Percentiles rank a stretch among this genome's conserved stretches.
phyloP scores from a whole-genome alignment of 2,888 invertebrate genomes.

The Drosophila cognata region DNA sequence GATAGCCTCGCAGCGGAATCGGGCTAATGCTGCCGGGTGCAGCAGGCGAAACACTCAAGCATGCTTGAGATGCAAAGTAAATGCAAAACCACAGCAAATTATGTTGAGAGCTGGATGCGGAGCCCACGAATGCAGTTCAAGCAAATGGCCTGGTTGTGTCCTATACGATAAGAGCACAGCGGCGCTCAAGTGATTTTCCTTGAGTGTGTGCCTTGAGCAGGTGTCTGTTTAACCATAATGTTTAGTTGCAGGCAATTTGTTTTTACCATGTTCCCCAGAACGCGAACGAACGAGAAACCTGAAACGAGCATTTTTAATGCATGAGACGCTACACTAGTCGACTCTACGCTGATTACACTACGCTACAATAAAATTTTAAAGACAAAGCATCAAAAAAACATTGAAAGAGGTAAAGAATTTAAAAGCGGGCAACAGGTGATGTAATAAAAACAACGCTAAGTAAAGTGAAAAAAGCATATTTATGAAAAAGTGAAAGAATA shows the following conservation, averaged over 20 bases:
- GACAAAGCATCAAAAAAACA: background rate
- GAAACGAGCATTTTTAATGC: constrained; percentile 42
- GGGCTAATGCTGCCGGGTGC: constrained; percentile 50
- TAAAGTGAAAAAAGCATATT: background rate
- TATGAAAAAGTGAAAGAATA: background rate
- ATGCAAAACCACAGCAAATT: constrained; percentile 81
- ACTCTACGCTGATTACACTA: constrained; percentile 29
- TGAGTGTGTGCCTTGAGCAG: constrained; percentile 72
- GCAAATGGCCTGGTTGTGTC: constrained; percentile 44
- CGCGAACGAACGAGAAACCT: constrained; percentile 22
- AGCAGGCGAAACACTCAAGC: constrained; percentile 60
- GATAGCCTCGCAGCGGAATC: constrained; percentile 21
- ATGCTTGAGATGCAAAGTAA: constrained; percentile 76
- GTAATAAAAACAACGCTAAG: background rate
- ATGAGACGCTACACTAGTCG: constrained; percentile 10
- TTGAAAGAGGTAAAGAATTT: too few species aligned
- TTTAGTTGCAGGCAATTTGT: constrained; percentile 80
- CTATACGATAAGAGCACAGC: constrained; percentile 41
- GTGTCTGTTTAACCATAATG: constrained; percentile 80
- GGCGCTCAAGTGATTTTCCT: constrained; percentile 73
- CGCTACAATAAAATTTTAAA: constrained; percentile 4
- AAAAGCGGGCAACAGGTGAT: background rate
- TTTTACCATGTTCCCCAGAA: constrained; percentile 55
- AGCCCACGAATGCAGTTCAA: constrained; percentile 39
- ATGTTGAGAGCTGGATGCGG: constrained; percentile 64